phyloP scores from a whole-genome alignment of 2,888 invertebrate genomes.

The Mythimna impura region DNA sequence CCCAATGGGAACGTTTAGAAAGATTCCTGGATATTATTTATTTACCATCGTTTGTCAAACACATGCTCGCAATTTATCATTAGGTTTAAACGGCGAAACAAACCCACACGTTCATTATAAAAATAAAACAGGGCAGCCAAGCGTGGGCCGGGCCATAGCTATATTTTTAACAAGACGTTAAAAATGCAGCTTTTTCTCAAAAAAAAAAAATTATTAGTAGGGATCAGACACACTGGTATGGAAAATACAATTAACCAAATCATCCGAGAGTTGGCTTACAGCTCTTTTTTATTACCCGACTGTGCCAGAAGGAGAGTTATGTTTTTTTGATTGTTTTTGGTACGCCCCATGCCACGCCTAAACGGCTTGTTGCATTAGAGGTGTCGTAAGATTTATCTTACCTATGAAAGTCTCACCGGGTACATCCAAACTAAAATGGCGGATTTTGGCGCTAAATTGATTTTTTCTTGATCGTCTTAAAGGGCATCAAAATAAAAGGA shows the following conservation, averaged over 20 bases:
- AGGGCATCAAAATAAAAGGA: too few relatives aligned
- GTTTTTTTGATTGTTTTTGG: too few relatives aligned
- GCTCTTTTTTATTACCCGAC: neutral
- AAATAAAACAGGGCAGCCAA: slow-evolving; percentile 20
- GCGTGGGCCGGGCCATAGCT: slow-evolving; percentile 15
- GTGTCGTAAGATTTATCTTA: too few relatives aligned
- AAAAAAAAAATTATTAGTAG: neutral
- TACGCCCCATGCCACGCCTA: too few relatives aligned
- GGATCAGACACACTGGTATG: neutral
- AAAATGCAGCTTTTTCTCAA: neutral
- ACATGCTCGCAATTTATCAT: slow-evolving; percentile 48
- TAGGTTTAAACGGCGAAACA: slow-evolving; percentile 32
- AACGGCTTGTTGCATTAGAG: too few relatives aligned
- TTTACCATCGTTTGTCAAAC: slow-evolving; percentile 56
- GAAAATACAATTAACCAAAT: neutral
- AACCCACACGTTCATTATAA: slow-evolving; percentile 49
- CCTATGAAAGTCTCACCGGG: too few relatives aligned
- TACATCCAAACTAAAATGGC: too few relatives aligned
- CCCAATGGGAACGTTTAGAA: slow-evolving; percentile 30
- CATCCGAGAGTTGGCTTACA: neutral
- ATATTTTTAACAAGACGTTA: slow-evolving; percentile 5
- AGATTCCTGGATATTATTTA: slow-evolving; percentile 48
- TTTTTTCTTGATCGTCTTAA: too few relatives aligned
- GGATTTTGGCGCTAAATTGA: too few relatives aligned
- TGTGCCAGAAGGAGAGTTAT: too few relatives aligned